Percentiles rank a stretch among this genome's conserved stretches.
Evolutionary conservation across 2,888 invertebrate genomes (phyloP).

Genomic region (Polyploca ridens): DNA sequence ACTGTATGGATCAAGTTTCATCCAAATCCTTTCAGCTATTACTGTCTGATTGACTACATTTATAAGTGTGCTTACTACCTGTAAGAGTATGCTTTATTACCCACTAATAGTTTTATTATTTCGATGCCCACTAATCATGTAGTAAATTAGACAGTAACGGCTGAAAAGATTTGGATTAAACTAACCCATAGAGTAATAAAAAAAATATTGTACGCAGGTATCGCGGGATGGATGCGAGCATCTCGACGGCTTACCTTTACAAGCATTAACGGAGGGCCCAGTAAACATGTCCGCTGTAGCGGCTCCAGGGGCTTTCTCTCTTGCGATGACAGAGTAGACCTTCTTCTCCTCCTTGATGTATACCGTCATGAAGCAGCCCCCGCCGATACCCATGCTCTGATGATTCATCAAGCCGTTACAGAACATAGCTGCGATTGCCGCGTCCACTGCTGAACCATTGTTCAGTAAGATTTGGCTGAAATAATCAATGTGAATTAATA

Average conservation of each 20-base stretch:
- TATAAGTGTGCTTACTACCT: too few relatives aligned
- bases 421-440: constrained; percentile 92
- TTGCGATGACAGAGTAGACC: constrained; percentile 87
- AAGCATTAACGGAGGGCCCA: constrained; percentile 66
- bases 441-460: constrained; percentile 93
- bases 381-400: constrained; percentile 92
- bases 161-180: too few relatives aligned
- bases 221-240: too few relatives aligned
- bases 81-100: too few relatives aligned
- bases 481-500: neutral
- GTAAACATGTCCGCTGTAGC: constrained; percentile 86
- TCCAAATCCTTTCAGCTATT: too few relatives aligned
- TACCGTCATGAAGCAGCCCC: constrained; percentile 91
- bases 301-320: constrained; percentile 89
- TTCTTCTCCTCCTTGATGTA: constrained; percentile 85
- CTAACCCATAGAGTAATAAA: too few relatives aligned
- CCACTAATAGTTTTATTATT: too few relatives aligned
- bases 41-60: too few relatives aligned
- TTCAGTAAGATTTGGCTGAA: constrained; percentile 84
- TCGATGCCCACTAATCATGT: too few relatives aligned
- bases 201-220: too few relatives aligned
- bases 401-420: constrained; percentile 93
- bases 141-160: too few relatives aligned
- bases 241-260: constrained; percentile 66
- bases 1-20: too few relatives aligned